Conservation (phyloP, 2,888 invertebrate genomes). For the Ennomos quercinarius region DNA sequence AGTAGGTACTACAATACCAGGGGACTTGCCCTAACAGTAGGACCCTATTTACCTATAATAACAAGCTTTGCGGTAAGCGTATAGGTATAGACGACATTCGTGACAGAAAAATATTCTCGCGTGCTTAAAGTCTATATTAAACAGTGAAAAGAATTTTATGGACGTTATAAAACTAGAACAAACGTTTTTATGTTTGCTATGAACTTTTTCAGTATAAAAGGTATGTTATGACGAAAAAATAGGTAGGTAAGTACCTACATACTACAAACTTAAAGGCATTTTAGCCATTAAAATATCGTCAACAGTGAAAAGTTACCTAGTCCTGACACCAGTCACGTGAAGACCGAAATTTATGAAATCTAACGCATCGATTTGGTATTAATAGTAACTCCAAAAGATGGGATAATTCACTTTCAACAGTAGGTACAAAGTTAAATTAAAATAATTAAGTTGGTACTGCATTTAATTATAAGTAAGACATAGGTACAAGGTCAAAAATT, state of each 20-base stretch:
- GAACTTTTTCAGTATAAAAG: conserved; percentile 16
- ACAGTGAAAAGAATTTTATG: conserved; percentile 60
- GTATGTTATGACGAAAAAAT: conserved; percentile 26
- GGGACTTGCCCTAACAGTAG: conserved; percentile 20
- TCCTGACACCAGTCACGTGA: too few species aligned
- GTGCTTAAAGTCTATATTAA: conserved; percentile 59
- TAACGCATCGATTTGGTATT: too few species aligned
- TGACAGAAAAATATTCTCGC: conserved; percentile 58
- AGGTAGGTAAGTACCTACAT: not conserved
- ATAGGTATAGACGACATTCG: conserved; percentile 45
- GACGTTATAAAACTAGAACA: conserved; percentile 61
- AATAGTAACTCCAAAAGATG: too few species aligned
- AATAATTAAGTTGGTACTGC: too few species aligned
- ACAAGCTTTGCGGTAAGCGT: conserved; percentile 9
- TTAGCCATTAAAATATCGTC: too few species aligned
- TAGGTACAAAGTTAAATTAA: too few species aligned
- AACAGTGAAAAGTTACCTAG: too few species aligned
- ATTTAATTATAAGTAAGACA: too few species aligned
- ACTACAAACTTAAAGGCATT: not conserved
- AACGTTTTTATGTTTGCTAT: conserved; percentile 44
- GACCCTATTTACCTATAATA: conserved; percentile 5
- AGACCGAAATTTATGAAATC: too few species aligned
- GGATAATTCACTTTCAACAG: too few species aligned
- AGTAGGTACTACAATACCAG: conserved; percentile 3
- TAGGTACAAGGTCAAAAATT: too few species aligned